Evolutionary conservation across 2,797 vertebrate species (phyloP).

Genomic region (Lophius americanus): DNA sequence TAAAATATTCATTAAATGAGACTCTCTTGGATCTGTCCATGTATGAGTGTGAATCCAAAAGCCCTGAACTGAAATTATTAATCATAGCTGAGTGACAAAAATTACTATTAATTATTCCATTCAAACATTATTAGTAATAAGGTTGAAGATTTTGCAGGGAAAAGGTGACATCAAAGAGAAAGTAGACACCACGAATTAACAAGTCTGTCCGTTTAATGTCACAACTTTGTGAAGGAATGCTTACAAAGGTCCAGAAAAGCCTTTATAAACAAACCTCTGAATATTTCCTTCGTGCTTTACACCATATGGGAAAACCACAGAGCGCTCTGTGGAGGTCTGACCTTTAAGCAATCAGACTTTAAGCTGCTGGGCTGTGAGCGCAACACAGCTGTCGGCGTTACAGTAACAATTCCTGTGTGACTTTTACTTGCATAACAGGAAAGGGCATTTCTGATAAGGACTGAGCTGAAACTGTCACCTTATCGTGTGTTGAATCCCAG

Average conservation of each 20-base stretch:
- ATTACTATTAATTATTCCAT: no score
- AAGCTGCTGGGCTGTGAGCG: background rate
- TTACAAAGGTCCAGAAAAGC: no score
- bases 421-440: slow-evolving; percentile 44
- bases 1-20: no score
- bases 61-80: no score
- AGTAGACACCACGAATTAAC: no score
- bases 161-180: no score
- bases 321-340: background rate
- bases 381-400: slow-evolving; percentile 7
- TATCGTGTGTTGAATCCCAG: slow-evolving; percentile 11
- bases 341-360: slow-evolving; percentile 15
- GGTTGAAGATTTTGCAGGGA: no score
- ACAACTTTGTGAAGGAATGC: background rate
- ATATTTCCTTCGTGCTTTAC: background rate
- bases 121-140: no score
- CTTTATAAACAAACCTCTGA: no score
- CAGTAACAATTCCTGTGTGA: slow-evolving; percentile 1
- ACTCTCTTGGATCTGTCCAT: no score
- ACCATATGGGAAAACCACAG: accelerated
- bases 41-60: no score
- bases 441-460: slow-evolving; percentile 50
- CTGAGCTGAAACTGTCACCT: slow-evolving; percentile 26
- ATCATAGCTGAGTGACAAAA: no score
- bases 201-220: background rate